phyloP scores from a whole-genome alignment of 1,140 invertebrate genomes.

The Gyrodactylus salaris region DNA sequence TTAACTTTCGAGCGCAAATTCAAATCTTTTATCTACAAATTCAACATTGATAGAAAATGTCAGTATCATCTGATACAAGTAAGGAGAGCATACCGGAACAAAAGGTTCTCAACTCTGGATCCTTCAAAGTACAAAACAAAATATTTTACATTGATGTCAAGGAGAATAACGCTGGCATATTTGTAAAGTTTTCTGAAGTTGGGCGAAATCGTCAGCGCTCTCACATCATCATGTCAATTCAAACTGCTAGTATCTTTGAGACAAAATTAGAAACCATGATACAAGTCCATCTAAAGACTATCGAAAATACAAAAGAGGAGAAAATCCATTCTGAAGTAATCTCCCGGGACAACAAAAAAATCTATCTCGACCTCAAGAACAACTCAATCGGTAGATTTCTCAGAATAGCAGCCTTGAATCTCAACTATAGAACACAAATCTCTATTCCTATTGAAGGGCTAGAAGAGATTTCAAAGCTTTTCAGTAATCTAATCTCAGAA shows the following conservation, averaged over 20 bases:
- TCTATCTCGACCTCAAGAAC: not conserved
- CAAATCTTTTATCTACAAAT: too few relatives aligned
- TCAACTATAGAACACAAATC: not conserved
- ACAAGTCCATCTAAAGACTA: not conserved
- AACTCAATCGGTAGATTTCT: not conserved
- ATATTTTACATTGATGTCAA: not conserved
- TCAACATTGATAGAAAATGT: too few relatives aligned
- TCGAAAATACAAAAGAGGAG: not conserved
- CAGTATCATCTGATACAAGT: not conserved
- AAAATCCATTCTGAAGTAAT: not conserved
- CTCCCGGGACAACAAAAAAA: not conserved
- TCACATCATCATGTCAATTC: not conserved
- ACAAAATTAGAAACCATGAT: not conserved
- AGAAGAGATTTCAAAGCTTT: not conserved
- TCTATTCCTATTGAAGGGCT: not conserved
- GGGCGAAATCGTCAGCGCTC: not conserved
- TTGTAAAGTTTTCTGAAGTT: not conserved
- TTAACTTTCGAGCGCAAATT: too few relatives aligned
- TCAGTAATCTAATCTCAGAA: not conserved
- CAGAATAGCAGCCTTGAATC: not conserved
- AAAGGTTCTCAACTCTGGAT: not conserved
- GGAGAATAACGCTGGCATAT: not conserved
- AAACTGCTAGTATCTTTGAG: not conserved
- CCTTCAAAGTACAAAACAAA: not conserved
- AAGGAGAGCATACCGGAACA: not conserved